These are phyloP conservation scores for Atherinomorus stipes DNA, from an alignment of 2,113 vertebrate genomes.

Conservation along the genomic window DNA sequence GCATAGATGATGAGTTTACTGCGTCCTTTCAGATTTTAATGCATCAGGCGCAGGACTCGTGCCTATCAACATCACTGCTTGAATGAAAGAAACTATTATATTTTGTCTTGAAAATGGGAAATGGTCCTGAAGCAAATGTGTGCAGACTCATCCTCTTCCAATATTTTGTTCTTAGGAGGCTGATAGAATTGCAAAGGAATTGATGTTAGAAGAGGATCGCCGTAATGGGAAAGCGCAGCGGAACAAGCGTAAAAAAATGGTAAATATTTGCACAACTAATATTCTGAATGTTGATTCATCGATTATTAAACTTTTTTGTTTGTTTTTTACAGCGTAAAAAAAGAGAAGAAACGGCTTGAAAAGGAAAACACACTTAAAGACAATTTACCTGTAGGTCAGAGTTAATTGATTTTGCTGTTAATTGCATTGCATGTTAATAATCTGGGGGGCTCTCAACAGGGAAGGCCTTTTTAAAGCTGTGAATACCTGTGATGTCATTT, in stretches of 20 bases:
- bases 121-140: background rate
- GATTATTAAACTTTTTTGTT: background rate
- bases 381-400: slow-evolving; percentile 63
- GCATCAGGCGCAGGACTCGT: no score
- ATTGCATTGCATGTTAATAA: background rate
- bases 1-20: no score
- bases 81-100: no score
- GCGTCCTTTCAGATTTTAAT: no score
- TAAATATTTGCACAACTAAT: slow-evolving; percentile 26
- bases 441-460: background rate
- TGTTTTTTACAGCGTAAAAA: slow-evolving; percentile 76
- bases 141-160: background rate
- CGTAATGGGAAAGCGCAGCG: slow-evolving; percentile 72
- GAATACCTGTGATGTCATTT: background rate
- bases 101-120: no score
- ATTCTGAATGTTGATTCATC: background rate
- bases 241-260: slow-evolving; percentile 83
- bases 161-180: slow-evolving; percentile 66
- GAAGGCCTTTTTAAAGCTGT: background rate
- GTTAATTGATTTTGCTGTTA: background rate
- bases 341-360: slow-evolving; percentile 77
- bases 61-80: no score
- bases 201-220: slow-evolving; percentile 75
- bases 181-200: slow-evolving; percentile 69
- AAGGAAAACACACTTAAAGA: slow-evolving; percentile 69